Evolutionary conservation across 2,797 vertebrate species (phyloP), one percentile per base, ranked within the genome.

Genomic region (Chelonia mydas): DNA sequence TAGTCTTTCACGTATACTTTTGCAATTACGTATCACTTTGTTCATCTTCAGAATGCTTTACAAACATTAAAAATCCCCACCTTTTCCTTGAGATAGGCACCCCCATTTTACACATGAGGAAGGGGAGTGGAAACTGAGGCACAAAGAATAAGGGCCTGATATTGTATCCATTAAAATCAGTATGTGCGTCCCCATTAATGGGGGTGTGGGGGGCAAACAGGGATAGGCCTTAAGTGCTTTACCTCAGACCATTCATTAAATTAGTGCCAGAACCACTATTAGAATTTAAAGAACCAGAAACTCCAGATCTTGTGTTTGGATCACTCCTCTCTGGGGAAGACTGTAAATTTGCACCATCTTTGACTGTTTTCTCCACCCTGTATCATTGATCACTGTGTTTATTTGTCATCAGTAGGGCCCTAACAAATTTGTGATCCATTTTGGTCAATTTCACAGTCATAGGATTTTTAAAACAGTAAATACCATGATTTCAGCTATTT

Each of bases 1-100:
- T 90, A 93, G 11, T 81, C 57, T 90, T 93, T 76, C 15, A 72
- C 77, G 16, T 61, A 55, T 87, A 37, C 82, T 90, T 91, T 37
- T 93, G 49, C 59, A 90, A 5, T 77, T 81, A 2, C 15, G 5
- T 45, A 68, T 50, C 23, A 0, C 2, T 54, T 10, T 68, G 33
- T 68, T 80, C 37, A 41, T 72, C 68, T 72, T 41, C 33, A 21
- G 10, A 3, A n/a, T 92, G 88, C 7, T 5, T 80, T 65, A 50
- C 8, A 80, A 55, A 31, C 54, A 76, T 49, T 79, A 86, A 5
- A 89, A 77, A 93, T 21, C 21, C 9, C 6, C 81, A 6, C 49
- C 41, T 84, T 68, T n/a, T 9, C n/a, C 54, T n/a, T 81, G 53
- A 90, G n/a, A 3, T 86, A 21, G 54, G 68, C 27, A 15, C 0